Conservation (phyloP, 2,888 invertebrate genomes). For the Ethmia dodecea region DNA sequence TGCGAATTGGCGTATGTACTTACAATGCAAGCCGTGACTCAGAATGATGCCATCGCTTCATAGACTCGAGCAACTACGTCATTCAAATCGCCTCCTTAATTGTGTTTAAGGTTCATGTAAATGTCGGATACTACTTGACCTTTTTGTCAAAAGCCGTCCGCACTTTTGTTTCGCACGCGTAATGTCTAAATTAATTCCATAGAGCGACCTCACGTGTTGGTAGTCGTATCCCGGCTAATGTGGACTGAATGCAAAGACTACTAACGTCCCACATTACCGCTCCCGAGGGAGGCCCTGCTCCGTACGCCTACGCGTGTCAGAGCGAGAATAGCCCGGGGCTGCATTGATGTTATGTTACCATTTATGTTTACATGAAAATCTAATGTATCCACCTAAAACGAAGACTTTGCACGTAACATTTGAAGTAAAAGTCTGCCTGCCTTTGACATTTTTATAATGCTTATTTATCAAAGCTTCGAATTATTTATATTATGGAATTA, state of each 20-base stretch:
- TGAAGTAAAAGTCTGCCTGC: too few relatives aligned
- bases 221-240: conserved; percentile 47
- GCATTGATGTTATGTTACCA: conserved; percentile 22
- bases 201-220: conserved; percentile 35
- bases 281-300: conserved; percentile 38
- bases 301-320: conserved; percentile 22
- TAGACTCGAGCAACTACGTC: conserved; percentile 12
- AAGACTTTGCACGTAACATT: too few relatives aligned
- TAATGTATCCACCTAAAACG: too few relatives aligned
- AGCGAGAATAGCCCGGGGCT: conserved; percentile 22
- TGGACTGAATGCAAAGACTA: conserved; percentile 57
- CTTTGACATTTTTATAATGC: too few relatives aligned
- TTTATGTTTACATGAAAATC: conserved; percentile 19
- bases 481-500: too few relatives aligned
- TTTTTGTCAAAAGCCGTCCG: conserved; percentile 18
- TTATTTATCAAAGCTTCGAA: too few relatives aligned
- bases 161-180: conserved; percentile 23
- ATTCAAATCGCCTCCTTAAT: background rate
- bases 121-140: conserved; percentile 11
- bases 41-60: conserved; percentile 51
- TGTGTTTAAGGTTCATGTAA: background rate
- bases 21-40: conserved; percentile 41
- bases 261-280: conserved; percentile 46
- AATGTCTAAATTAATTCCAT: conserved; percentile 31
- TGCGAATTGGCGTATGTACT: conserved; percentile 22